Percentiles rank a stretch among this genome's conserved stretches.
phyloP scores from a whole-genome alignment of 2,113 vertebrate genomes.

The Elaphurus davidianus region DNA sequence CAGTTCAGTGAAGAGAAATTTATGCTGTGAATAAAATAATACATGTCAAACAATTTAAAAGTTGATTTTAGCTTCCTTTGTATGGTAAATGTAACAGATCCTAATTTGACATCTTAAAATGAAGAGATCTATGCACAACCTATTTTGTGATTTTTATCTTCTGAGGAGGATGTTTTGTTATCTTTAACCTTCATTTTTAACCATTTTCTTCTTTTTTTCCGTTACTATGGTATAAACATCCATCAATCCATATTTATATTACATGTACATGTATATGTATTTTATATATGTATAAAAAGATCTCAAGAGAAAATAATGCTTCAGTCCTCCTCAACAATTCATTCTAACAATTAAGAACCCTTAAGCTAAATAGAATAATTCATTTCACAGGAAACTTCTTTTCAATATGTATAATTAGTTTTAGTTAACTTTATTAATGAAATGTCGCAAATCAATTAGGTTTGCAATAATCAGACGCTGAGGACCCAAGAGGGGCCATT shows the following conservation, averaged over 20 bases:
- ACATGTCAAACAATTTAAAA: neutral
- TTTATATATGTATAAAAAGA: neutral
- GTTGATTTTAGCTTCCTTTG: constrained; percentile 2
- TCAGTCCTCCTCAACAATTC: constrained; percentile 26
- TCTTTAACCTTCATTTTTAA: constrained; percentile 28
- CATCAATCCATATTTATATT: neutral
- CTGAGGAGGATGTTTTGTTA: neutral
- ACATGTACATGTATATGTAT: neutral
- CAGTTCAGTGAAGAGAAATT: neutral
- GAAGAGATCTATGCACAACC: neutral
- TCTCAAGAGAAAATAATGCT: constrained; percentile 51
- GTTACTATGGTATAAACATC: neutral
- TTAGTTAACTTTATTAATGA: constrained; percentile 75
- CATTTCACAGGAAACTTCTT: constrained; percentile 66
- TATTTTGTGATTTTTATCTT: constrained; percentile 35
- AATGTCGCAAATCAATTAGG: constrained; percentile 69
- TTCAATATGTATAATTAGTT: constrained; percentile 70
- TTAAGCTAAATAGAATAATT: constrained; percentile 70
- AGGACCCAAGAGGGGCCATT: constrained; percentile 41
- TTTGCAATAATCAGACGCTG: constrained; percentile 59
- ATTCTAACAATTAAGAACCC: constrained; percentile 59
- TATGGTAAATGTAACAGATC: neutral
- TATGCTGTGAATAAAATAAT: neutral
- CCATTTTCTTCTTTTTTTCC: neutral
- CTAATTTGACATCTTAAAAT: constrained; percentile 3